Base-by-base conservation (phyloP, 2,888 invertebrate genomes). In the Ochropleura leucogaster region DNA sequence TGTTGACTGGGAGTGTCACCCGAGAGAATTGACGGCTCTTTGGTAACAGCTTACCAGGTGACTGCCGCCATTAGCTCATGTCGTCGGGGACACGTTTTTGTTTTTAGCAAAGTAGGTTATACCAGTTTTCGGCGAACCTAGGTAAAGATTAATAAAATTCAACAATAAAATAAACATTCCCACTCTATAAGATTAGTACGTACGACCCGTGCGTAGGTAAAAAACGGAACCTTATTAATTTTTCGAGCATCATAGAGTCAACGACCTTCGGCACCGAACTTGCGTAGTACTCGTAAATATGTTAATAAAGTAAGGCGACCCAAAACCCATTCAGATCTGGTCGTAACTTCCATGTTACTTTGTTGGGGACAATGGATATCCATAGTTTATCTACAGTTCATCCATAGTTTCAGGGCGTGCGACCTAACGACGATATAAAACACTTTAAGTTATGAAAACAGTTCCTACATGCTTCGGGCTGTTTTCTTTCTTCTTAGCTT, bases 201-300 rank as follows among this genome's bases (percentile, higher is more conserved):
- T 69, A 40, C 10, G 44, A 40, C 20, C 59, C 20, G 18, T 63
- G 72, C 20, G 84, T 65, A 57, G 68, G 65, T 65, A 80, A 68
- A 80, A 73, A 68, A 47, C 16, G 42, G 60, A 30, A 53, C 68
- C 49, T 68, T 84, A 73, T 84, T 71, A 82, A 82, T 78, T 85
- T 85, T 85, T 82, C 57, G 70, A 78, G 72, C 66, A 71, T 73
- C 68, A 51, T 63, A 74, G 46, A 68, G 80, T 74, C 77, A 80
- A 83, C 55, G 77, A 76, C 86, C 88, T 87, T 87, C 74, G 63
- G 69, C 53, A 16, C 60, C 69, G 77, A 80, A 73, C 77, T 86
- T 84, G 79, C 79, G 85, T 84, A 79, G 72, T 67, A 79, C 86
- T 88, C 88, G 88, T 86, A 88, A 86, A 86, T 86, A 86, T 88